phyloP scores from a whole-genome alignment of 2,888 invertebrate species.

The Lasioglossum marginatum region DNA sequence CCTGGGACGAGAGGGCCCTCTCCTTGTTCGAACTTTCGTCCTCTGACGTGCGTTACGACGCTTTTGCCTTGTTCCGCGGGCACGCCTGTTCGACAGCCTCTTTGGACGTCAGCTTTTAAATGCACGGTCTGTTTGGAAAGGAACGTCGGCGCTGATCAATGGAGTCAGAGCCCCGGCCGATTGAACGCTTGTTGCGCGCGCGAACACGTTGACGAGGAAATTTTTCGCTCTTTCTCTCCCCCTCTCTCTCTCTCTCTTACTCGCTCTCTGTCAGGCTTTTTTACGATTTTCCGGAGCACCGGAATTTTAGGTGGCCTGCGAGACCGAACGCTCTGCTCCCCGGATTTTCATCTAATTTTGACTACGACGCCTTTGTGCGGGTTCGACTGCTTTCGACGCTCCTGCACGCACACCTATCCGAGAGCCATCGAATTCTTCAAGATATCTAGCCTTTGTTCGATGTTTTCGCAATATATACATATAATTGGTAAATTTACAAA shows the following conservation, averaged over 20 bases:
- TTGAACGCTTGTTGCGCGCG: slow-evolving; percentile 3
- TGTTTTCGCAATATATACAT: no score
- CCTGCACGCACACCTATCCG: background rate
- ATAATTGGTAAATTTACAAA: no score
- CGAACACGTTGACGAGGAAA: background rate
- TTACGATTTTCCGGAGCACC: background rate
- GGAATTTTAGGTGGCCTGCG: background rate
- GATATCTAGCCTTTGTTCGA: background rate
- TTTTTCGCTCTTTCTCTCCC: background rate
- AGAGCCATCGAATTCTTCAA: background rate
- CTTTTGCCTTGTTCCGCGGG: slow-evolving; percentile 7
- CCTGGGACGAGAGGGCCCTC: slow-evolving; percentile 64
- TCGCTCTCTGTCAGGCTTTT: background rate
- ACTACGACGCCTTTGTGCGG: background rate
- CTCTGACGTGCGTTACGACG: slow-evolving; percentile 25
- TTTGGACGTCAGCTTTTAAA: slow-evolving; percentile 14
- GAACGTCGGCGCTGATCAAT: background rate
- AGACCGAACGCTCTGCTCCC: background rate
- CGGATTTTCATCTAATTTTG: slow-evolving; percentile 9
- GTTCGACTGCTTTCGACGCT: background rate
- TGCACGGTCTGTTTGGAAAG: slow-evolving; percentile 8
- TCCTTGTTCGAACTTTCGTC: slow-evolving; percentile 56
- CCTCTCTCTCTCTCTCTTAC: background rate
- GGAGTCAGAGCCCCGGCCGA: background rate
- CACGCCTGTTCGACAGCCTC: background rate